Base-by-base conservation (phyloP, 2,797 vertebrate genomes). In the Cygnus olor region DNA sequence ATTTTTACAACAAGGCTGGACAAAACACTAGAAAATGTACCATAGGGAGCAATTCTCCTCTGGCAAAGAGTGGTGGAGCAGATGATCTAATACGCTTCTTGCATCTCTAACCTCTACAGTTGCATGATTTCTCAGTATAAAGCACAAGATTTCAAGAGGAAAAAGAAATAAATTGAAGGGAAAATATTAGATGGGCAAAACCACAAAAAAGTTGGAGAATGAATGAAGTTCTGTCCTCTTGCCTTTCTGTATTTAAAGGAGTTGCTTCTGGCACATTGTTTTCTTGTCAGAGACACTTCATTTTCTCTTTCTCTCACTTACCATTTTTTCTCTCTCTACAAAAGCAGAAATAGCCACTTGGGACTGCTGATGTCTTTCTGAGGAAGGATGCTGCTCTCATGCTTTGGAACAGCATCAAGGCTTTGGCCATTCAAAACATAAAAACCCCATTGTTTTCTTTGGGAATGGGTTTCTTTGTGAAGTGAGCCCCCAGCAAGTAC, bases 271-370 rank as follows among this genome's bases (percentile, higher is more conserved):
- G 83, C 92, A 85, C 42, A 28, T 78, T 95, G 86, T 96, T 94
- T 95, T 93, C 84, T 85, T 88, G 71, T 94, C 86, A 93, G 64
- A 74, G 34, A 32, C 82, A 79, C 71, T 92, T 96, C 64, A 86
- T 93, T 94, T 88, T 81, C 63, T 78, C 58, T 72, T 85, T 80
- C 74, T 70, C 66, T 95, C 77, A 68, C 68, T 96, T 85, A 87
- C 79, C 47, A 79, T 89, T 94, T 96, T 96, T 80, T 89, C 47
- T 93, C 85, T 92, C 45, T 13, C 93, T 96, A 93, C 84, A 95
- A 94, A 97, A 93, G 90, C 88, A 96, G 79, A 96, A 98, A 94
- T 89, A 96, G 90, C 92, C 90, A 82, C 93, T 96, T 87, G 90
- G 82, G 86, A 97, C 70, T 90, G 94, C 78, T 95, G 92, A 94